These are phyloP conservation scores for Sisyra terminalis DNA, from an alignment of 2,888 invertebrate genomes.

Conservation along the genomic window DNA sequence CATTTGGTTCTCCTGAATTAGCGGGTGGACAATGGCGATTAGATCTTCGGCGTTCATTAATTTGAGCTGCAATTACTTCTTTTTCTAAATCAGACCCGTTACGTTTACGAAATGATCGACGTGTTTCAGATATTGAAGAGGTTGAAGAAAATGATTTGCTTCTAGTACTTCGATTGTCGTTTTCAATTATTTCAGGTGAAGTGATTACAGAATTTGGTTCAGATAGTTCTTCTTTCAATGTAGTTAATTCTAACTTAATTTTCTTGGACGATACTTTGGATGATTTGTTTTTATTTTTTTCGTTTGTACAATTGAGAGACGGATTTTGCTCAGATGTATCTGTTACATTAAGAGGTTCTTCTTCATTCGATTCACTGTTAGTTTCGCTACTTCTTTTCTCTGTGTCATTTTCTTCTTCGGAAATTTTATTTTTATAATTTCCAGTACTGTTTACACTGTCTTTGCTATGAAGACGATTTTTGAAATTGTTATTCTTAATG, in stretches of 20 bases:
- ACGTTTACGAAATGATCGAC: not conserved
- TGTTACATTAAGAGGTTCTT: slow-evolving; percentile 21
- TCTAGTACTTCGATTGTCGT: not conserved
- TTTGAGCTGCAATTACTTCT: not conserved
- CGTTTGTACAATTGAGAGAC: no score
- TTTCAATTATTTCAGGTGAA: slow-evolving; percentile 14
- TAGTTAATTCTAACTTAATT: no score
- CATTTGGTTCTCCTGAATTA: slow-evolving; percentile 16
- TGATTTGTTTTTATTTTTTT: no score
- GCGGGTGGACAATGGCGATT: slow-evolving; percentile 5
- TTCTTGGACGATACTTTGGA: no score
- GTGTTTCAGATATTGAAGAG: not conserved
- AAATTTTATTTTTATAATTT: slow-evolving; percentile 6
- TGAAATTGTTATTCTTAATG: slow-evolving; percentile 24
- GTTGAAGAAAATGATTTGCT: not conserved
- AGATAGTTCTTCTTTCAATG: no score
- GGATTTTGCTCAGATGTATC: slow-evolving; percentile 27
- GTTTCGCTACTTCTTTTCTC: slow-evolving; percentile 10
- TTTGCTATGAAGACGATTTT: slow-evolving; percentile 7
- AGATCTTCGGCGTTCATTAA: slow-evolving; percentile 3
- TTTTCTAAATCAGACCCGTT: slow-evolving; percentile 1
- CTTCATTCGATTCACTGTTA: slow-evolving; percentile 18
- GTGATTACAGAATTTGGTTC: no score
- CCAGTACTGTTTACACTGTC: slow-evolving; percentile 15
- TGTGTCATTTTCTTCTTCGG: slow-evolving; percentile 9